Evolutionary conservation across 2,888 invertebrate species (phyloP).

Genomic region (Balanococcus diminutus): DNA sequence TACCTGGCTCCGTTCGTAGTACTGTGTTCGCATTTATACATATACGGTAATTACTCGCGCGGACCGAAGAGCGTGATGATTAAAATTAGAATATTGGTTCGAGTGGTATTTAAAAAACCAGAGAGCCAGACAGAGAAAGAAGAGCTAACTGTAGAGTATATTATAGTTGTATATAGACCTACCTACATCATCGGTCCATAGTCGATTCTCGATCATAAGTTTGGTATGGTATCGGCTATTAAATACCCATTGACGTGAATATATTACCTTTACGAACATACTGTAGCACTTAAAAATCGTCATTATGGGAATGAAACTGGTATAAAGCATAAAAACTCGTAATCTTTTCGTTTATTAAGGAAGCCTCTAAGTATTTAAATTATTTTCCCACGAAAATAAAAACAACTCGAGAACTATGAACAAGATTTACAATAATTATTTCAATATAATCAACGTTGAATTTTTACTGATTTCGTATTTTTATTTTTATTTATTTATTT

Average conservation of each 20-base stretch:
- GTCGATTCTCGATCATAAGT: not conserved
- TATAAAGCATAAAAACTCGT: conserved; percentile 46
- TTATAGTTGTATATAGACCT: not conserved
- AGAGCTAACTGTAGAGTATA: not conserved
- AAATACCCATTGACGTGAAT: not conserved
- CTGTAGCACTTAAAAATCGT: conserved; percentile 47
- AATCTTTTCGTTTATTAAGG: conserved; percentile 48
- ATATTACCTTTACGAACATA: not conserved
- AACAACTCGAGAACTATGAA: conserved; percentile 6
- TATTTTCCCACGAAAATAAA: conserved; percentile 50
- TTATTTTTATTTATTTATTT: not conserved
- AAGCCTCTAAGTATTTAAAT: conserved; percentile 49
- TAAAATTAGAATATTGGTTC: conserved; percentile 5
- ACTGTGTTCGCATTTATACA: not conserved
- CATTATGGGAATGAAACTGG: conserved; percentile 51
- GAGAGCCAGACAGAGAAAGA: not conserved
- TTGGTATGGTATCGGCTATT: not conserved
- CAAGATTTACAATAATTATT: conserved; percentile 42
- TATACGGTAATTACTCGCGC: not conserved
- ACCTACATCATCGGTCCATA: not conserved
- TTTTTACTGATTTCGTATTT: conserved; percentile 4
- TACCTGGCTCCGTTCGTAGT: not conserved
- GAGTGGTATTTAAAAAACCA: not conserved
- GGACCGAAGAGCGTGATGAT: not conserved
- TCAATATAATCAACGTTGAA: not conserved